These are phyloP conservation scores for Helogale parvula DNA, from an alignment of 2,113 vertebrate genomes.

Conservation along the genomic window DNA sequence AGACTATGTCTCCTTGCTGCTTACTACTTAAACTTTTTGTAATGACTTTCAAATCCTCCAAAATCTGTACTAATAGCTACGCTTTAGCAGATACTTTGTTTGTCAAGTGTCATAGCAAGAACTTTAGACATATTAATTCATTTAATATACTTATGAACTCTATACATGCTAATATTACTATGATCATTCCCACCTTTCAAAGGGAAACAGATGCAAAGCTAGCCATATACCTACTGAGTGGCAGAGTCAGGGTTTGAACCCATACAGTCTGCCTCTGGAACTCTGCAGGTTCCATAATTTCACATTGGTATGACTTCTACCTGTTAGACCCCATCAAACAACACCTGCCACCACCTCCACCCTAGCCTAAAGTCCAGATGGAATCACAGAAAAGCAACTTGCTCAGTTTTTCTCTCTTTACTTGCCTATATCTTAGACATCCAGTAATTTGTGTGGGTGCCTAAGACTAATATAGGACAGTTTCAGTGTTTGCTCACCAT, in stretches of 20 bases:
- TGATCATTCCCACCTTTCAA: neutral
- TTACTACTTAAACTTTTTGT: neutral
- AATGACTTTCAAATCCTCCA: neutral
- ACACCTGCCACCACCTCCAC: neutral
- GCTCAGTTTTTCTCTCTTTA: neutral
- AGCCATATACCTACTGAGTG: neutral
- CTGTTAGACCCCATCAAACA: neutral
- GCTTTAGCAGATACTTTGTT: neutral
- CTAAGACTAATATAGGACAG: neutral
- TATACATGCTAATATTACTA: neutral
- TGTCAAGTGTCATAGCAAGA: neutral
- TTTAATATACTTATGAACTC: neutral
- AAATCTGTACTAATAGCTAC: neutral
- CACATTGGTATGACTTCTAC: neutral
- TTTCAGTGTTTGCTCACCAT: neutral
- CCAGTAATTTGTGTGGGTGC: neutral
- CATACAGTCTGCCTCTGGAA: neutral
- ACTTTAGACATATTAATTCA: neutral
- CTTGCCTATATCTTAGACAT: neutral
- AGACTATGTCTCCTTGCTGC: neutral
- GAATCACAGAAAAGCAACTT: neutral
- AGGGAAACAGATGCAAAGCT: neutral
- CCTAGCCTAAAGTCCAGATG: neutral
- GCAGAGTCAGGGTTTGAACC: neutral
- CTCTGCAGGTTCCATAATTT: neutral